Evolutionary conservation across 2,797 vertebrate genomes (phyloP).

Genomic region (Lophius americanus): DNA sequence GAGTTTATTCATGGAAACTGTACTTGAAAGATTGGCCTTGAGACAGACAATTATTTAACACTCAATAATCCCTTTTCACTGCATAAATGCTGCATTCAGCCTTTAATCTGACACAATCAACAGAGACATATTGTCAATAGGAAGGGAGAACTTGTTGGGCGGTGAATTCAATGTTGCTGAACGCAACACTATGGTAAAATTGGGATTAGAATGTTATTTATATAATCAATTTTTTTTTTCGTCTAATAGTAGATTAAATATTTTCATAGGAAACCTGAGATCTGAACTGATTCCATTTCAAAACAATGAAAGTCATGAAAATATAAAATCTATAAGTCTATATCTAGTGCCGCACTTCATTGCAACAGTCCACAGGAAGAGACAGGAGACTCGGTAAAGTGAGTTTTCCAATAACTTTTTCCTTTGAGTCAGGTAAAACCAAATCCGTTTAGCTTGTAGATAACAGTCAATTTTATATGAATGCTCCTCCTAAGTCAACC

Average conservation of each 20-base stretch:
- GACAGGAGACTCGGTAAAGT: conserved; percentile 55
- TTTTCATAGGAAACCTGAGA: conserved; percentile 32
- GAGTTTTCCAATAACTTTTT: conserved; percentile 76
- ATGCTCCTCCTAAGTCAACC: conserved; percentile 78
- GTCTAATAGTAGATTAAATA: conserved; percentile 36
- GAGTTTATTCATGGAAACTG: neutral
- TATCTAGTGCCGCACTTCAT: conserved; percentile 25
- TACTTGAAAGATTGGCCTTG: neutral
- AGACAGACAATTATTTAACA: conserved; percentile 1
- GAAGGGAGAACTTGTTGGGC: conserved; percentile 11
- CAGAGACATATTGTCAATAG: conserved; percentile 30
- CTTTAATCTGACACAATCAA: conserved; percentile 23
- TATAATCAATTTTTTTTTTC: conserved; percentile 47
- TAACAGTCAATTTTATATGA: conserved; percentile 75
- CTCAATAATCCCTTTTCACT: neutral
- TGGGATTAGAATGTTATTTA: conserved; percentile 26
- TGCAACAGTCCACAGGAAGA: conserved; percentile 42
- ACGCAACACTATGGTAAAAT: conserved; percentile 27
- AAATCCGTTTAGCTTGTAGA: conserved; percentile 74
- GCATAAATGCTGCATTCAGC: conserved; percentile 8
- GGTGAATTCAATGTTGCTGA: conserved; percentile 17
- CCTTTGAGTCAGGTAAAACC: conserved; percentile 76
- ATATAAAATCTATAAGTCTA: conserved; percentile 47
- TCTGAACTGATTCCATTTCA: conserved; percentile 48
- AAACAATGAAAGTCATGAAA: conserved; percentile 41